Evolutionary conservation across 2,113 vertebrate genomes (phyloP), one percentile per base, ranked within the genome.

Genomic region (Nerophis lumbriciformis): DNA sequence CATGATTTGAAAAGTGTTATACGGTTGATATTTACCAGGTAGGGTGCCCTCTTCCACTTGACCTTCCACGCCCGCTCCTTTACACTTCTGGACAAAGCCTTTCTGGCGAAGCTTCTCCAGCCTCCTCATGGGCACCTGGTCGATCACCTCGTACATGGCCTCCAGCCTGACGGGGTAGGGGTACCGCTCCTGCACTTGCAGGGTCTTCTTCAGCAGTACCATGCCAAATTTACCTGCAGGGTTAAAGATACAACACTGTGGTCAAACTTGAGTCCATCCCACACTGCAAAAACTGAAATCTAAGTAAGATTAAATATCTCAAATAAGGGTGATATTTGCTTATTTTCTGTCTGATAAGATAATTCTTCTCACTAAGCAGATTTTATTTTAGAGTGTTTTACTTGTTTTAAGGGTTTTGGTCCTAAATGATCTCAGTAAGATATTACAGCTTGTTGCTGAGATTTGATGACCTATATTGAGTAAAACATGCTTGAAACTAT

Each of bases 131-230:
- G 96, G 94, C 1, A 91, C 90, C 81, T 94, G 95, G 77, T 99
- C 97, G 8, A 99, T 95, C 50, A 95, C 87, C 85, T 99, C 97
- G 0, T 98, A 98, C 90, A 99, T 89, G 64, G 97, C 97, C 82
- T 99, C 97, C 74, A 99, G 83, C 80, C 97, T 92, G 45, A 99
- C 96, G 0, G 97, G 96, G 63, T 99, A 99, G 1, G 97, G 97
- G 71, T 99, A 99, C 53, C 93, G 90, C 82, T 99, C 97, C 66
- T 98, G 92, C 50, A 98, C 92, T 87, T 98, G 97, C 66, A 99
- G 82, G 1, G 95, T 98, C 85, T 99, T 99, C 87, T 92, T 95
- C 79, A 99, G 75, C 36, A 99, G 89, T 72, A 96, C 94, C 96
- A 99, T 99, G 38, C 94, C 92, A 60, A 99, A 99, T 80, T 98